Evolutionary conservation across 1,140 invertebrate species (phyloP), one percentile per base, ranked within the genome.

Genomic region (Ceratina japonica): DNA sequence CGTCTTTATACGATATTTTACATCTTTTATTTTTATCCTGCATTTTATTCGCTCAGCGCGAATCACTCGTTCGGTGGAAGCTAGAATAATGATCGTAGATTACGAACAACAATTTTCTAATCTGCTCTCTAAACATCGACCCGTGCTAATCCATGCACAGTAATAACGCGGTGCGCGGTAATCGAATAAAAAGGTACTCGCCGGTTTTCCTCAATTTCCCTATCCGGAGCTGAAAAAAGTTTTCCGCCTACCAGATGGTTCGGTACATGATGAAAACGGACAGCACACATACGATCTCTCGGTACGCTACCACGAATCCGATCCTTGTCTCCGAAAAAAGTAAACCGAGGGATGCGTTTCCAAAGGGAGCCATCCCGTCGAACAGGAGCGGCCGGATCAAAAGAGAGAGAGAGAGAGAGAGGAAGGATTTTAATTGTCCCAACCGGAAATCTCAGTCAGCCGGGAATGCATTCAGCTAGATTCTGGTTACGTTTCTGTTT

Each of bases 381-480:
- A 18, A 54, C 52, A 16, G 52, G 0, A 56, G 27, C 8, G 24
- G 10, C 13, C 24, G 0, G 22, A 18, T 56, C 20, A 37, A 70
- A 56, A 56, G 18, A n/a, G 22, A 13, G 8, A 44, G 5, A 44
- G 37, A 44, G 37, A 44, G 37, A 44, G 5, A 44, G 37, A 44
- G 37, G 7, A 7, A 44, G 51, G 2, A 7, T 56, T 70, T 70
- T 56, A 70, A 70, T 56, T 56, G 51, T 70, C 16, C 52, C 18
- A 15, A 31, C 51, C 56, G 12, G 24, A 68, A 31, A 44, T 27
- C 13, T 52, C 64, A 7, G 0, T 44, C 54, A 15, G 24, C 22
- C 18, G 1, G 49, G 16, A 37, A 15, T 37, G 22, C 10, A 16
- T n/a, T 24, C 65, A 49, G 15, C 54, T 56, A n/a, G 3, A 56